phyloP scores from a whole-genome alignment of 2,888 invertebrate species.

The Spodoptera exigua region DNA sequence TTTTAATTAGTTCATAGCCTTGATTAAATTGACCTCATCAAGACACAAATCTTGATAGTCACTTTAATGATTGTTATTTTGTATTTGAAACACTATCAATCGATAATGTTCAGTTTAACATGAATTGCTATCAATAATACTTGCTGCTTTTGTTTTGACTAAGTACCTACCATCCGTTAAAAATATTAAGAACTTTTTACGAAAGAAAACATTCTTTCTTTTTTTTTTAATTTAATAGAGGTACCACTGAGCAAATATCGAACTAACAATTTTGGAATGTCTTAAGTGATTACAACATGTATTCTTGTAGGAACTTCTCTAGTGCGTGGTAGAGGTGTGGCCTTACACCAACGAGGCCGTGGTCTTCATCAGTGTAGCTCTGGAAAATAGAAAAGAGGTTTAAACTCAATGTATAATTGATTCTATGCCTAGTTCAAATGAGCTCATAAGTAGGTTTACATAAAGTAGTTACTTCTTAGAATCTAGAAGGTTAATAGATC shows the following conservation, averaged over 20 bases:
- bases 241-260: slow-evolving; percentile 45
- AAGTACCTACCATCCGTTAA: too few species aligned
- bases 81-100: too few species aligned
- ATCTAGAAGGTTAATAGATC: too few species aligned
- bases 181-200: too few species aligned
- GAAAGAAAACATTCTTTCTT: slow-evolving; percentile 5
- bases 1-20: slow-evolving; percentile 24
- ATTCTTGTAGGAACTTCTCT: slow-evolving; percentile 92
- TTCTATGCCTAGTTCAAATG: too few species aligned
- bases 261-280: slow-evolving; percentile 16
- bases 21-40: background rate
- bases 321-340: slow-evolving; percentile 97
- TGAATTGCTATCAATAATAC: too few species aligned
- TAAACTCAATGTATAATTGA: background rate
- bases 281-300: slow-evolving; percentile 72
- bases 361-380: slow-evolving; percentile 98
- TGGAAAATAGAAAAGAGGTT: slow-evolving; percentile 40
- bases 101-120: too few species aligned
- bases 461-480: too few species aligned
- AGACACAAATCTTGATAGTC: background rate
- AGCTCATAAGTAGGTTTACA: too few species aligned
- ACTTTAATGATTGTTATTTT: too few species aligned
- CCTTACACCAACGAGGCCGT: slow-evolving; percentile 94
- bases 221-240: slow-evolving; percentile 9
- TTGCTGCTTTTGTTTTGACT: background rate